Percentiles rank a stretch among this genome's conserved stretches.
phyloP scores from a whole-genome alignment of 2,888 invertebrate species.

The Scaptomyza caliginosa region DNA sequence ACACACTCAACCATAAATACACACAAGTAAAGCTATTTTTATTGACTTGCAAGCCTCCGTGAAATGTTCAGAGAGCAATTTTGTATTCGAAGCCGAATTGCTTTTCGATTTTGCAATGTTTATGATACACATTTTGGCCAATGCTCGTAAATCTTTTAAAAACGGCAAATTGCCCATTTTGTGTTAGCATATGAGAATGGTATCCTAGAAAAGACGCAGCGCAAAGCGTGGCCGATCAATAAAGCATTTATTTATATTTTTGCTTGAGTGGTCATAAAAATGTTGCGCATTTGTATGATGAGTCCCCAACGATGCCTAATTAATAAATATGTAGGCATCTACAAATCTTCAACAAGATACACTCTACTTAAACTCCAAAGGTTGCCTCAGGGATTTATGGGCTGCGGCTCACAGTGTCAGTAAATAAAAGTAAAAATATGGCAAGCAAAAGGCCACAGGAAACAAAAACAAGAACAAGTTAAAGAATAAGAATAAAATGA shows the following conservation, averaged over 20 bases:
- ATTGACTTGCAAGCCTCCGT: slow-evolving; percentile 28
- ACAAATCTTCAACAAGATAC: slow-evolving; percentile 26
- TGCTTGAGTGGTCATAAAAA: slow-evolving; percentile 56
- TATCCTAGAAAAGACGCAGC: slow-evolving; percentile 6
- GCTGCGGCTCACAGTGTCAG: slow-evolving; percentile 25
- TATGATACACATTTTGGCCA: slow-evolving; percentile 55
- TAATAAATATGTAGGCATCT: slow-evolving; percentile 44
- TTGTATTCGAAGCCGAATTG: slow-evolving; percentile 8
- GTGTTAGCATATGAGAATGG: slow-evolving; percentile 32
- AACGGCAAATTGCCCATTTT: slow-evolving; percentile 68
- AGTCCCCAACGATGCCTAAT: slow-evolving; percentile 46
- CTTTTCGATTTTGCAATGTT: slow-evolving; percentile 51
- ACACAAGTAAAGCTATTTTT: slow-evolving; percentile 9
- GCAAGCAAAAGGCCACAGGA: slow-evolving; percentile 23
- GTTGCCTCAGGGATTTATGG: slow-evolving; percentile 48
- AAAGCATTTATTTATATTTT: slow-evolving; percentile 72
- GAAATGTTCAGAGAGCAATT: slow-evolving; percentile 18
- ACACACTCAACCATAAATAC: neutral
- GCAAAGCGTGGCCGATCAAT: slow-evolving; percentile 55
- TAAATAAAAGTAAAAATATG: slow-evolving; percentile 54
- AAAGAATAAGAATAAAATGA: slow-evolving; percentile 1
- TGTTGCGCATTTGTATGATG: slow-evolving; percentile 48
- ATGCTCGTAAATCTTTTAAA: slow-evolving; percentile 69
- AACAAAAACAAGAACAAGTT: neutral
- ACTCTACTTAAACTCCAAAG: slow-evolving; percentile 28